Conservation (phyloP, 2,797 vertebrate species). For the Gymnoscopelus braueri region DNA sequence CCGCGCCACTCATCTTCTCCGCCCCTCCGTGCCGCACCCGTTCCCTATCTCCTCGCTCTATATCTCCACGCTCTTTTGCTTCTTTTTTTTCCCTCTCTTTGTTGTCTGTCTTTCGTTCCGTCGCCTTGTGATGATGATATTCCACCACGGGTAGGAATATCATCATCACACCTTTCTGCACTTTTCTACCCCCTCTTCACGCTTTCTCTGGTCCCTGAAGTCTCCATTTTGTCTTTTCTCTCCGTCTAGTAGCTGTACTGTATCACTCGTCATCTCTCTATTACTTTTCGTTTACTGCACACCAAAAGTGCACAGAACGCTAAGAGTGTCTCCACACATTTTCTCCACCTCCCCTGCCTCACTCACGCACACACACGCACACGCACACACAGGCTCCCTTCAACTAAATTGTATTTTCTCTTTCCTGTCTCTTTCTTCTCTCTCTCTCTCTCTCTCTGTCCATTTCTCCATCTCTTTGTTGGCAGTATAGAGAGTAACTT, state of each 20-base stretch:
- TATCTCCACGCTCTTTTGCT: conserved; percentile 34
- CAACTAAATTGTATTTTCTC: too few species aligned
- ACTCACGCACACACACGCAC: too few species aligned
- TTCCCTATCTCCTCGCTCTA: conserved; percentile 39
- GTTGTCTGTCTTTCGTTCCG: conserved; percentile 41
- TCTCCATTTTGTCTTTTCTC: neutral
- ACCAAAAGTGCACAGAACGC: too few species aligned
- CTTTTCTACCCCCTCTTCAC: too few species aligned
- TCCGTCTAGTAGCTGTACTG: neutral
- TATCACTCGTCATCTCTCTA: neutral
- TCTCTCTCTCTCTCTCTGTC: conserved; percentile 49
- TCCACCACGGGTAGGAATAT: too few species aligned
- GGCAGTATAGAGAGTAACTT: conserved; percentile 51
- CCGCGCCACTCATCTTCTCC: conserved; percentile 53
- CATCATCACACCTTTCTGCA: too few species aligned
- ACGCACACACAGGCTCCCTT: too few species aligned
- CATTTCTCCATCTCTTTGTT: conserved; percentile 39
- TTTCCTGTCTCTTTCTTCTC: neutral
- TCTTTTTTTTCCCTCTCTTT: conserved; percentile 18
- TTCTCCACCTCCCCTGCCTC: too few species aligned
- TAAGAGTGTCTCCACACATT: too few species aligned
- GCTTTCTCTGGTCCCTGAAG: too few species aligned
- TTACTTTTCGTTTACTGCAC: too few species aligned
- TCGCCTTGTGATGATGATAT: conserved; percentile 33
- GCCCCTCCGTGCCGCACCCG: neutral